Evolutionary conservation across 2,888 invertebrate species (phyloP).

Genomic region (Steinernema scapterisci): DNA sequence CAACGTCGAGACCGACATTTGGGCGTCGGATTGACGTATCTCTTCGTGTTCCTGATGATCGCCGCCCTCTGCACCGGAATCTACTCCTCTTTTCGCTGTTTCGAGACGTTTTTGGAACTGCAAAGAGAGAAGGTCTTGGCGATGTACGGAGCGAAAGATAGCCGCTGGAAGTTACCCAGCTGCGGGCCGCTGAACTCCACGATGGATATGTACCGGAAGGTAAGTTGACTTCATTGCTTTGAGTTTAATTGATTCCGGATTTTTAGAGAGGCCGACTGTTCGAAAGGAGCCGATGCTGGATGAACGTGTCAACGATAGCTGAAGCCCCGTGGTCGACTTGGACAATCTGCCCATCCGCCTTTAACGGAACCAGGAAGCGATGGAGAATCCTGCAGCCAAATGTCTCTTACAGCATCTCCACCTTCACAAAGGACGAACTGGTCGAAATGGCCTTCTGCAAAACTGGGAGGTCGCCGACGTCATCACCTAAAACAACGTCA

Average conservation of each 20-base stretch:
- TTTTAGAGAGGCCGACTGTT: constrained; percentile 15
- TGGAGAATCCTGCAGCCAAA: background rate
- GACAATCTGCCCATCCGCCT: background rate
- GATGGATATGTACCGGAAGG: constrained; percentile 26
- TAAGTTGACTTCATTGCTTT: background rate
- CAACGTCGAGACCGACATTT: background rate
- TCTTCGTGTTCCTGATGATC: background rate
- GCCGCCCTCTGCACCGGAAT: background rate
- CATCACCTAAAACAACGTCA: no score
- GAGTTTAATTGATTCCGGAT: background rate
- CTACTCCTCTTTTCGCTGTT: background rate
- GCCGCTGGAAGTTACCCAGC: background rate
- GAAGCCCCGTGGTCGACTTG: background rate
- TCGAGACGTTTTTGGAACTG: background rate
- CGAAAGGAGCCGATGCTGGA: background rate
- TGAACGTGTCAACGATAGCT: background rate
- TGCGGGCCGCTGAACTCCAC: background rate
- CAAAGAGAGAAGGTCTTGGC: background rate
- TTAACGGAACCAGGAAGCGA: background rate
- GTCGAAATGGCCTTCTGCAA: no score
- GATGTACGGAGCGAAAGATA: background rate
- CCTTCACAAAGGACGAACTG: no score
- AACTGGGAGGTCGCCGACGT: no score
- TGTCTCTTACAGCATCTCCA: background rate
- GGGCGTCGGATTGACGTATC: background rate